Evolutionary conservation across 2,797 vertebrate species (phyloP).

Genomic region (Microctenopoma stevenorrisi): DNA sequence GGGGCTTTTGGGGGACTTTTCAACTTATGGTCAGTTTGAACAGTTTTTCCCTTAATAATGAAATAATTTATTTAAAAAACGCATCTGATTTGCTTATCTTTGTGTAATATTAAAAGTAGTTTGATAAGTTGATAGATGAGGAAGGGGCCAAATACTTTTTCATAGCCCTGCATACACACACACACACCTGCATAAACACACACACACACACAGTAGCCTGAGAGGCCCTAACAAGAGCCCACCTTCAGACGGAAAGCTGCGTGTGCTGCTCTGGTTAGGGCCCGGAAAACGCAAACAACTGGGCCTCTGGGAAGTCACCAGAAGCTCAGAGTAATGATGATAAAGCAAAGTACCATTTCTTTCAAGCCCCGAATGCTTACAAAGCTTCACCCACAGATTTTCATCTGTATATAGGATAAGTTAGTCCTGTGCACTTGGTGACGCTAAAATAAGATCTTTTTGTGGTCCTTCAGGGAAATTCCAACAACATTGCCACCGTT

Average conservation of each 20-base stretch:
- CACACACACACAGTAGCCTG: slow-evolving; percentile 10
- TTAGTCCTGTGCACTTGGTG: slow-evolving; percentile 10
- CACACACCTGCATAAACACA: background rate
- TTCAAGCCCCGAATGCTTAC: slow-evolving; percentile 42
- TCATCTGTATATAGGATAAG: background rate
- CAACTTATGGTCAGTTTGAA: no score
- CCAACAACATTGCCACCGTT: slow-evolving; percentile 93
- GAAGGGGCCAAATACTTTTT: no score
- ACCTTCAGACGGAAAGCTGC: slow-evolving; percentile 19
- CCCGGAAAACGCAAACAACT: slow-evolving; percentile 50
- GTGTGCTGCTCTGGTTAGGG: slow-evolving; percentile 27
- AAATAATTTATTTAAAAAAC: no score
- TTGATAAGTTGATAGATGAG: no score
- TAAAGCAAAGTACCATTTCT: slow-evolving; percentile 40
- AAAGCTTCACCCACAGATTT: slow-evolving; percentile 36
- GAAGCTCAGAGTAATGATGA: slow-evolving; percentile 54
- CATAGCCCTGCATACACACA: no score
- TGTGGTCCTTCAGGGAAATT: slow-evolving; percentile 89
- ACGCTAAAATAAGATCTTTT: slow-evolving; percentile 33
- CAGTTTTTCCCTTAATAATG: no score
- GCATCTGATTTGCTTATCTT: no score
- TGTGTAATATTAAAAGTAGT: no score
- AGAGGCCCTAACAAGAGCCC: slow-evolving; percentile 27
- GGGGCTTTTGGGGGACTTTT: no score
- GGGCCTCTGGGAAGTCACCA: slow-evolving; percentile 47